Evolutionary conservation across 1,140 invertebrate genomes (phyloP).

Genomic region (Teleogryllus occipitalis): DNA sequence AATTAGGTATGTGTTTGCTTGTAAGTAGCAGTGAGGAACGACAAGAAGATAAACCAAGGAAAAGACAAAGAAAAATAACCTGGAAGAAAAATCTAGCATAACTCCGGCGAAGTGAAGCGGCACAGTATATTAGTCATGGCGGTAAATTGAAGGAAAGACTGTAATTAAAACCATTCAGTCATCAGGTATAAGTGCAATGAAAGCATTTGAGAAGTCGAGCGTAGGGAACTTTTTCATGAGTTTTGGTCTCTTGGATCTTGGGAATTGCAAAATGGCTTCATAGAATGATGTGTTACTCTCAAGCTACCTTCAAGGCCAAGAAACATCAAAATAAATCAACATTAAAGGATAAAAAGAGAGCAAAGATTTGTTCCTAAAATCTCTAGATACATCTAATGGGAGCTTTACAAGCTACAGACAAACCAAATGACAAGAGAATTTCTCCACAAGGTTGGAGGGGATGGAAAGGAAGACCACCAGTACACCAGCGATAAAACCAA

Average conservation of each 20-base stretch:
- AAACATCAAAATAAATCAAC: background rate
- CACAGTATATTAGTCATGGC: background rate
- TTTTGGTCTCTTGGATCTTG: background rate
- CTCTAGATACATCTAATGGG: constrained; percentile 3
- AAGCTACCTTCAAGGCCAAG: background rate
- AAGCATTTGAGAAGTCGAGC: background rate
- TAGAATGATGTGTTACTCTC: background rate
- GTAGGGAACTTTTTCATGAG: background rate
- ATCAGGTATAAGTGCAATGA: constrained; percentile 2
- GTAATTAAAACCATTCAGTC: background rate
- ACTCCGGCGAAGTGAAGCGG: background rate
- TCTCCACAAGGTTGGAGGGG: background rate
- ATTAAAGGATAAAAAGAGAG: background rate
- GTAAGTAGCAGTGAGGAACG: background rate
- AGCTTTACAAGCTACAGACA: background rate
- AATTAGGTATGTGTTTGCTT: no score
- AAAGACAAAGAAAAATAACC: background rate
- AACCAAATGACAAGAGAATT: background rate
- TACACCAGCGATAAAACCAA: background rate
- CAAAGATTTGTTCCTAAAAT: background rate
- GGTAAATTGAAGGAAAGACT: constrained; percentile 1
- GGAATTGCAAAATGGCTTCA: constrained; percentile 1
- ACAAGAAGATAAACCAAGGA: background rate
- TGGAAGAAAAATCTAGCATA: background rate
- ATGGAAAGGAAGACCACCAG: background rate